These are phyloP conservation scores for Eleginops maclovinus DNA, from an alignment of 2,113 vertebrate species.

Conservation along the genomic window DNA sequence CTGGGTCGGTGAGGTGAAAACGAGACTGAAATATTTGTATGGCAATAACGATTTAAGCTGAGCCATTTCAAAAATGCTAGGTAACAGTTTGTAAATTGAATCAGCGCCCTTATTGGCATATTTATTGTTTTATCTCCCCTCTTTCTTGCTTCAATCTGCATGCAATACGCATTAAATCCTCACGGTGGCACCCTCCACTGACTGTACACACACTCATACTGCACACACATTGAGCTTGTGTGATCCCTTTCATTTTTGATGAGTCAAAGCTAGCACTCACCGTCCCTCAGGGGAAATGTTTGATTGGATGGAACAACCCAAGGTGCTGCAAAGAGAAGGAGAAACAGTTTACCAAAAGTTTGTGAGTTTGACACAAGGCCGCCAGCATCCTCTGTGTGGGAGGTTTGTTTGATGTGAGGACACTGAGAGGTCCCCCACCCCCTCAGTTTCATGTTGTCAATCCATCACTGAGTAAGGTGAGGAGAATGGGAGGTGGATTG, in stretches of 20 bases:
- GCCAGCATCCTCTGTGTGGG: conserved; percentile 7
- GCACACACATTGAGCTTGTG: conserved; percentile 21
- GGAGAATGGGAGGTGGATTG: conserved; percentile 46
- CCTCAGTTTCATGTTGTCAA: conserved; percentile 41
- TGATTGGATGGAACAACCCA: conserved; percentile 11
- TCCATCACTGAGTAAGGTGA: conserved; percentile 49
- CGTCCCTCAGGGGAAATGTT: conserved; percentile 40
- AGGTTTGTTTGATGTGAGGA: conserved; percentile 46
- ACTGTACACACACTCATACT: conserved; percentile 16
- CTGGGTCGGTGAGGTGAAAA: conserved; percentile 43
- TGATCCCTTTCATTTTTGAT: conserved; percentile 53
- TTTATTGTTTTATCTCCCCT: neutral
- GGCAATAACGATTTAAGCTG: conserved; percentile 15
- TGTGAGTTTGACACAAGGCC: conserved; percentile 39
- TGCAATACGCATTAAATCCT: conserved; percentile 62
- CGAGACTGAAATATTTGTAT: conserved; percentile 23
- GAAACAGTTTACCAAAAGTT: conserved; percentile 52
- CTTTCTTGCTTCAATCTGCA: neutral
- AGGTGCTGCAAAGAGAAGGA: neutral
- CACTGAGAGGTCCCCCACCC: neutral
- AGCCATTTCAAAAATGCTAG: conserved; percentile 13
- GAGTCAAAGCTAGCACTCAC: conserved; percentile 51
- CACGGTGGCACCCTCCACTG: conserved; percentile 67
- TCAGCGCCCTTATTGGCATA: neutral
- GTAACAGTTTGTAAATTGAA: neutral